Percentiles rank a stretch among this genome's conserved stretches.
Evolutionary conservation across 1,140 invertebrate species (phyloP).

Genomic region (Lepidurus couesii): DNA sequence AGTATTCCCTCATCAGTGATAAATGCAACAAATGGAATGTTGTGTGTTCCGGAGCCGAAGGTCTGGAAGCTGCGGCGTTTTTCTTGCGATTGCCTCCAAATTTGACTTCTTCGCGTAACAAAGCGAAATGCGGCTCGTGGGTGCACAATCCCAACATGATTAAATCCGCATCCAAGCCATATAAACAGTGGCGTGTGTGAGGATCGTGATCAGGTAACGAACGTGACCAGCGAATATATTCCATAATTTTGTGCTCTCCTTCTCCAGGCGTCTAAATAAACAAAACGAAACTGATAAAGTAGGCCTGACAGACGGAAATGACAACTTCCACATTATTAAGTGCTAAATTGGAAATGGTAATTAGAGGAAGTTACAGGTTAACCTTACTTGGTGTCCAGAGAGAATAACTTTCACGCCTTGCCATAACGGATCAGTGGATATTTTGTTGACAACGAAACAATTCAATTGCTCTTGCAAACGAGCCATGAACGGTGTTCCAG

Average conservation of each 20-base stretch:
- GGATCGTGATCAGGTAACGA: constrained; percentile 74
- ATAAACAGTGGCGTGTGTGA: constrained; percentile 87
- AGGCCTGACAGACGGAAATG: background rate
- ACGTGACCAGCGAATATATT: constrained; percentile 84
- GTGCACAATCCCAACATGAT: constrained; percentile 90
- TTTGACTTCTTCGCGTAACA: constrained; percentile 78
- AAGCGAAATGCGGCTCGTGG: constrained; percentile 89
- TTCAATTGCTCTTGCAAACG: constrained; percentile 76
- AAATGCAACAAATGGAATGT: constrained; percentile 90
- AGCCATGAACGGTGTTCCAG: constrained; percentile 86
- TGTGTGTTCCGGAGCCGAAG: constrained; percentile 70
- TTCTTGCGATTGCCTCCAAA: constrained; percentile 38
- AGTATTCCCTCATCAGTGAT: constrained; percentile 83
- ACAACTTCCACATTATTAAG: background rate
- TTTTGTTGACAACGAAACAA: constrained; percentile 81
- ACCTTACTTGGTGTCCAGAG: constrained; percentile 47
- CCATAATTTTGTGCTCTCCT: constrained; percentile 98
- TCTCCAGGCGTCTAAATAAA: constrained; percentile 77
- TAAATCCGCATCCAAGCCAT: constrained; percentile 92
- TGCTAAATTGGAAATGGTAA: background rate
- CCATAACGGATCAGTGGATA: constrained; percentile 57
- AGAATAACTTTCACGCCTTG: constrained; percentile 45
- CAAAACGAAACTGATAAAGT: background rate
- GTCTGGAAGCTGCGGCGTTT: constrained; percentile 37
- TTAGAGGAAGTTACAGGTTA: background rate